phyloP scores from a whole-genome alignment of 2,113 vertebrate species.

The Peromyscus maniculatus region DNA sequence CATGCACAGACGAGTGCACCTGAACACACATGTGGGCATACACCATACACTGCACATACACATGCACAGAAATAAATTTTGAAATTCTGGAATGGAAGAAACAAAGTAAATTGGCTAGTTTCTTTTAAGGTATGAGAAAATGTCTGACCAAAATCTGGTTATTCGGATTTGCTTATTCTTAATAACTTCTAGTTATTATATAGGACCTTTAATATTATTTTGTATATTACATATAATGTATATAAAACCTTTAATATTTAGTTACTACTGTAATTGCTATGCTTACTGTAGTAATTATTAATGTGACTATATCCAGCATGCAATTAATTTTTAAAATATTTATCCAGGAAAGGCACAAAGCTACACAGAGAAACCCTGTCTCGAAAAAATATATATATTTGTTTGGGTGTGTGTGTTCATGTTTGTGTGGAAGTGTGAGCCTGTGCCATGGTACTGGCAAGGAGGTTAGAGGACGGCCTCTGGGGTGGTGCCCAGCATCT shows the following conservation, averaged over 20 bases:
- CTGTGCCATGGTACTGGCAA: background rate
- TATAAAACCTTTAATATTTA: slow-evolving; percentile 7
- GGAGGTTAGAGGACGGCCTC: background rate
- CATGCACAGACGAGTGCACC: background rate
- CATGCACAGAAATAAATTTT: background rate
- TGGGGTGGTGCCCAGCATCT: background rate
- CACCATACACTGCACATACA: background rate
- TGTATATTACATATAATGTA: background rate
- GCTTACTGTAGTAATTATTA: slow-evolving; percentile 24
- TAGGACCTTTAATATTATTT: background rate
- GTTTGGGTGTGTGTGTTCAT: background rate
- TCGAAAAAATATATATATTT: background rate
- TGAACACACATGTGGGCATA: background rate
- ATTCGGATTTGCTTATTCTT: slow-evolving; percentile 48
- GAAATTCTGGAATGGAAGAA: slow-evolving; percentile 17
- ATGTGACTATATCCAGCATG: slow-evolving; percentile 25
- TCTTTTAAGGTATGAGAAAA: slow-evolving; percentile 41
- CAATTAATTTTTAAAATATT: background rate
- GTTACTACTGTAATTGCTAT: slow-evolving; percentile 24
- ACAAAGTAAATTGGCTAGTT: slow-evolving; percentile 21
- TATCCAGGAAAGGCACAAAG: too few species aligned
- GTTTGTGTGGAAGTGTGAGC: background rate
- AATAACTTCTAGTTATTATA: slow-evolving; percentile 41
- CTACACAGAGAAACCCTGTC: too few species aligned
- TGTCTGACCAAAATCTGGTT: slow-evolving; percentile 29